These are phyloP conservation scores for Chaetodon auriga DNA, from an alignment of 2,113 vertebrate species.

Conservation along the genomic window DNA sequence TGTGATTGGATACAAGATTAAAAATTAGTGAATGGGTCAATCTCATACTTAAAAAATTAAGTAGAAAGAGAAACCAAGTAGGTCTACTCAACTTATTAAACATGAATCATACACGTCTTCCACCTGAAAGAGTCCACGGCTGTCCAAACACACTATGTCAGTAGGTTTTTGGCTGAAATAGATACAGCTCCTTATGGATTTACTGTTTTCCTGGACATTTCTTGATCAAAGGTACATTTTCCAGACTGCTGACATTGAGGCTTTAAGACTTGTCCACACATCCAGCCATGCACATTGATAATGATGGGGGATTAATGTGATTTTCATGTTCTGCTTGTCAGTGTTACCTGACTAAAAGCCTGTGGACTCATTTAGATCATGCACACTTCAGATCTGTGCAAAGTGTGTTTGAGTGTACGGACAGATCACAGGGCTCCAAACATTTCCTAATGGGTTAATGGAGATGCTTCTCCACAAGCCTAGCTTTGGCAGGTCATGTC, in stretches of 20 bases:
- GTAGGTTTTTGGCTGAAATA: conserved; percentile 30
- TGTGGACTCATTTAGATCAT: conserved; percentile 57
- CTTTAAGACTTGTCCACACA: conserved; percentile 47
- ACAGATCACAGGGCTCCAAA: conserved; percentile 14
- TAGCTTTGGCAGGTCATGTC: conserved; percentile 33
- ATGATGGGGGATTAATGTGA: conserved; percentile 69
- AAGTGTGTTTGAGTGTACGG: not conserved
- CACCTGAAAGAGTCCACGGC: conserved; percentile 15
- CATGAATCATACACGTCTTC: conserved; percentile 14
- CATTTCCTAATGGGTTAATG: conserved; percentile 12
- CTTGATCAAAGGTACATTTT: conserved; percentile 57
- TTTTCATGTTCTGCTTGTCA: conserved; percentile 75
- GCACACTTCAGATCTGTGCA: conserved; percentile 33
- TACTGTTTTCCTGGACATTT: conserved; percentile 32
- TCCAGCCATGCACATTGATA: conserved; percentile 25
- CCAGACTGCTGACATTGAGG: conserved; percentile 14
- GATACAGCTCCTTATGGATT: conserved; percentile 44
- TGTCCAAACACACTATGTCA: conserved; percentile 6
- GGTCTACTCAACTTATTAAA: not conserved
- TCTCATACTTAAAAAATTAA: not conserved
- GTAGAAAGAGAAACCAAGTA: not conserved
- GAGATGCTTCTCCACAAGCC: conserved; percentile 5
- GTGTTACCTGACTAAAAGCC: conserved; percentile 49
- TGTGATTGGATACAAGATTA: not conserved
- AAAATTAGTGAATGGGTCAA: not conserved